Conservation (phyloP, 2,888 invertebrate species). For the Palloptera scutellata region DNA sequence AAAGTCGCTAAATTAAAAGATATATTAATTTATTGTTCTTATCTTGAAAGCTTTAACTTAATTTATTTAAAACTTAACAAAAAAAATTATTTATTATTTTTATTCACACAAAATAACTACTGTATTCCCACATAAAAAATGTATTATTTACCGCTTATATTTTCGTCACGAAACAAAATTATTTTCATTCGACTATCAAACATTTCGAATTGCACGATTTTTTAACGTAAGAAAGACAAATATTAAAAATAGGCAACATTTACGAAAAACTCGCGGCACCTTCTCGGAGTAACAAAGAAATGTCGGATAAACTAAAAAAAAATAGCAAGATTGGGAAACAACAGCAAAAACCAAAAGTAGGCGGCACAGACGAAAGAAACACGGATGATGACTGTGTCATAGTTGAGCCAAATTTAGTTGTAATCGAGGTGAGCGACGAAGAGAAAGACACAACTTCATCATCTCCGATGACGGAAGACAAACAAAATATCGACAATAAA, state of each 20-base stretch:
- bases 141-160: constrained; percentile 4
- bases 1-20: not conserved
- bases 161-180: constrained; percentile 11
- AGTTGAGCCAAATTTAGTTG: constrained; percentile 25
- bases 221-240: not conserved
- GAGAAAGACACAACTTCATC: too few relatives aligned
- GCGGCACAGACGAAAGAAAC: not conserved
- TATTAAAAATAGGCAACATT: constrained; percentile 20
- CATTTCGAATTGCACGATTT: not conserved
- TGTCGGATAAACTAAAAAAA: not conserved
- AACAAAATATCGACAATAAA: too few relatives aligned
- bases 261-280: not conserved
- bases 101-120: constrained; percentile 3
- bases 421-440: constrained; percentile 20
- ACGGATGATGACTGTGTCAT: constrained; percentile 28
- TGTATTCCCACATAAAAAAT: not conserved
- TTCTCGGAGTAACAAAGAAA: constrained; percentile 8
- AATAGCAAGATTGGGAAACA: constrained; percentile 4
- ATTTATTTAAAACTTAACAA: not conserved
- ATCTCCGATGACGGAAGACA: not conserved
- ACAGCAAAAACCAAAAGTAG: not conserved
- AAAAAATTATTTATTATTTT: not conserved
- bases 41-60: not conserved
- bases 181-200: constrained; percentile 1
- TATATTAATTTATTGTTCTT: not conserved